A percentile compares a stretch with the other conserved stretches of the same genome.
Evolutionary conservation across 1,140 invertebrate genomes (phyloP).

Genomic region (Trialeurodes vaporariorum): DNA sequence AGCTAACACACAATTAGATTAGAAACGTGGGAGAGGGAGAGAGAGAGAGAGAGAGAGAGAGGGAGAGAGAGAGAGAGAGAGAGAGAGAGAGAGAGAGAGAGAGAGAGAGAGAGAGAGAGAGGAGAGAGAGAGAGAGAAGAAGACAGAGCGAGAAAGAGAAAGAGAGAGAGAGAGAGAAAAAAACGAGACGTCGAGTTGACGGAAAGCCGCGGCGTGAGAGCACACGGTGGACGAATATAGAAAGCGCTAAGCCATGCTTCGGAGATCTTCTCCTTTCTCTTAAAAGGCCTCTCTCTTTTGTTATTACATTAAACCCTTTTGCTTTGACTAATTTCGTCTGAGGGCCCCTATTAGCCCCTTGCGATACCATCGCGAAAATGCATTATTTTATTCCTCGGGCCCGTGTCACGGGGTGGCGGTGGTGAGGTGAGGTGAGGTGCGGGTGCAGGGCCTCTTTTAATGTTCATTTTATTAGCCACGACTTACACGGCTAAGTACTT

Average conservation of each 20-base stretch:
- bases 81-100: not conserved
- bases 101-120: not conserved
- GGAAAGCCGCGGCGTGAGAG: too few relatives aligned
- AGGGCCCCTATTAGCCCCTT: not conserved
- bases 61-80: too few relatives aligned
- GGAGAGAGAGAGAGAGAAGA: not conserved
- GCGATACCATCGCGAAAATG: not conserved
- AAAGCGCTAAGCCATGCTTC: not conserved
- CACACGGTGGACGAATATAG: too few relatives aligned
- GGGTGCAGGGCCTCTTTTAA: not conserved
- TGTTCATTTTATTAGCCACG: not conserved
- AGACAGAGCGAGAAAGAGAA: too few relatives aligned
- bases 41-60: not conserved
- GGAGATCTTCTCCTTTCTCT: not conserved
- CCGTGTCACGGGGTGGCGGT: too few relatives aligned
- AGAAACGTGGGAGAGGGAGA: not conserved
- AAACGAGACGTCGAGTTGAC: not conserved
- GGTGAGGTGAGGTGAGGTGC: too few relatives aligned
- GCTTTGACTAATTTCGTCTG: not conserved
- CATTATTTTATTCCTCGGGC: not conserved
- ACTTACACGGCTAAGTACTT: not conserved
- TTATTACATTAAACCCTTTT: not conserved
- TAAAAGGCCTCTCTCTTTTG: not conserved
- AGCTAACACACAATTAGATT: not conserved
- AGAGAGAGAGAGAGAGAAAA: too few relatives aligned